These are phyloP conservation scores for Chloromyia formosa DNA, from an alignment of 2,888 invertebrate species.

Conservation along the genomic window DNA sequence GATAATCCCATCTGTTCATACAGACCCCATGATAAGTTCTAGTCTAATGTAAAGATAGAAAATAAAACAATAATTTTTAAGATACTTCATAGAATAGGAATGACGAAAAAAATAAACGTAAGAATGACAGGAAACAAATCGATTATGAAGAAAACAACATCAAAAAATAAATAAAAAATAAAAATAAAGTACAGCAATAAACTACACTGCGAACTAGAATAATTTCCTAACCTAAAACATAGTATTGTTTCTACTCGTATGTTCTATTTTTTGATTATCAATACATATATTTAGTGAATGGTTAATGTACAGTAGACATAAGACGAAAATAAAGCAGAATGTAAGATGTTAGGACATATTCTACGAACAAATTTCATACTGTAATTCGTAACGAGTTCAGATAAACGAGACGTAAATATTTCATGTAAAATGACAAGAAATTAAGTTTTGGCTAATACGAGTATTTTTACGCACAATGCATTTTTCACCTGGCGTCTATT, in stretches of 20 bases:
- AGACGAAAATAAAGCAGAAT: too few species aligned
- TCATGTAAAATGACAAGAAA: too few species aligned
- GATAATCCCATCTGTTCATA: conserved; percentile 21
- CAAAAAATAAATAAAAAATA: too few species aligned
- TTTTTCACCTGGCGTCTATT: too few species aligned
- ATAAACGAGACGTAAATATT: too few species aligned
- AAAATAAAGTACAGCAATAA: conserved; percentile 38
- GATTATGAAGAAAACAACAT: too few species aligned
- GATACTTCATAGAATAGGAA: neutral
- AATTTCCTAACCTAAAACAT: conserved; percentile 25
- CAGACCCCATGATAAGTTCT: neutral
- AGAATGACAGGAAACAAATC: neutral
- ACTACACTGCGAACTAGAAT: conserved; percentile 40
- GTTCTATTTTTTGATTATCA: neutral
- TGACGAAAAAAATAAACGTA: neutral
- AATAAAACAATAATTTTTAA: neutral
- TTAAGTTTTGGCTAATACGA: too few species aligned
- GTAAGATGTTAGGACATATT: too few species aligned
- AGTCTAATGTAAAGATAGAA: neutral
- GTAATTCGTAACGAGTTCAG: too few species aligned
- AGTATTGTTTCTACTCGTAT: conserved; percentile 27
- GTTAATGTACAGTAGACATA: neutral
- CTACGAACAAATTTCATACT: too few species aligned
- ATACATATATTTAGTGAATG: neutral
- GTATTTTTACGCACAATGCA: too few species aligned